These are phyloP conservation scores for Gonocerus acuteangulatus DNA, from an alignment of 2,888 invertebrate genomes.

Conservation along the genomic window DNA sequence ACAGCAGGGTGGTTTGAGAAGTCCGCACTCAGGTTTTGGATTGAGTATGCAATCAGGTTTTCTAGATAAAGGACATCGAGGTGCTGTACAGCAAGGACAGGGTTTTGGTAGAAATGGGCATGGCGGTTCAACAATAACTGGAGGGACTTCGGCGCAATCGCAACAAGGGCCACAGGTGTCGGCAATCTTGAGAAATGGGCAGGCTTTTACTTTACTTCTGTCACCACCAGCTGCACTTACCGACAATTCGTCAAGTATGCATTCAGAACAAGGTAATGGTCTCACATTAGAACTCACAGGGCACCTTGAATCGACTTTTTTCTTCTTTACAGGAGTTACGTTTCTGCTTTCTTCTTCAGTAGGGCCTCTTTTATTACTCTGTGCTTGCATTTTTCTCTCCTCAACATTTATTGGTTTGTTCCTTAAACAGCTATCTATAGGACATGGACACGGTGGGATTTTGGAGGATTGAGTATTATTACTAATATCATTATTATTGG, in stretches of 20 bases:
- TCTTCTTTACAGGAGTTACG: neutral
- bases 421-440: neutral
- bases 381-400: neutral
- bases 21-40: conserved; percentile 8
- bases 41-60: conserved; percentile 3
- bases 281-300: neutral
- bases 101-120: conserved; percentile 28
- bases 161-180: neutral
- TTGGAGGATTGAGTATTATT: too few species aligned
- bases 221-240: neutral
- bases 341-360: neutral
- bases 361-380: neutral
- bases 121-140: conserved; percentile 23
- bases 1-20: neutral
- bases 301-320: neutral
- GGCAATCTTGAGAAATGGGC: conserved; percentile 11
- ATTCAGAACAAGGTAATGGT: conserved; percentile 9
- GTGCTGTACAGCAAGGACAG: conserved; percentile 18
- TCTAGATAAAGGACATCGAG: conserved; percentile 10
- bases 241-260: conserved; percentile 2
- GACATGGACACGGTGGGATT: neutral
- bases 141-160: conserved; percentile 21
- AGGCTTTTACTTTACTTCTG: conserved; percentile 1
- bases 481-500: too few species aligned
- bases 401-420: neutral